These are phyloP conservation scores for Electrophaes corylata DNA, from an alignment of 2,888 invertebrate genomes.

Conservation along the genomic window DNA sequence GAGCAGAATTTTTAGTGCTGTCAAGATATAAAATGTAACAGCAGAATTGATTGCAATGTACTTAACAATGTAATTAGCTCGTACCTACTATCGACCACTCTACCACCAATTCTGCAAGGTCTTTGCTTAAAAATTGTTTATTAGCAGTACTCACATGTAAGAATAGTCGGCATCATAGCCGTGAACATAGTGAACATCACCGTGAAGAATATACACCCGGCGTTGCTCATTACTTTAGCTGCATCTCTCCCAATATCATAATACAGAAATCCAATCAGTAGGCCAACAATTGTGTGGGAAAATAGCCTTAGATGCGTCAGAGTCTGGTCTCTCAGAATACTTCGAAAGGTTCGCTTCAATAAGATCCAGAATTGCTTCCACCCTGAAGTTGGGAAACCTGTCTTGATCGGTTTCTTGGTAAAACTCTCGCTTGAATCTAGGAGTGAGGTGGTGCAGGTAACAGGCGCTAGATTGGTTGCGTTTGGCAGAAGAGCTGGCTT, in stretches of 20 bases:
- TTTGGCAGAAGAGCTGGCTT: constrained; percentile 64
- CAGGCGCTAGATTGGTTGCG: constrained; percentile 72
- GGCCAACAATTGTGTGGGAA: constrained; percentile 94
- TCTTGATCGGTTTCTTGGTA: constrained; percentile 86
- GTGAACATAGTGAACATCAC: constrained; percentile 98
- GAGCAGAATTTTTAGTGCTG: no score
- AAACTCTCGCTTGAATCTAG: constrained; percentile 90
- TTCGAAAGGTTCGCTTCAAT: constrained; percentile 92
- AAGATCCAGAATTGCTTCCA: constrained; percentile 95
- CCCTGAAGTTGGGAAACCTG: constrained; percentile 92
- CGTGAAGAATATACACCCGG: constrained; percentile 97
- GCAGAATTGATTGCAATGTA: no score
- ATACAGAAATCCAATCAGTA: constrained; percentile 96
- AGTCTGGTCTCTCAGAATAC: constrained; percentile 93
- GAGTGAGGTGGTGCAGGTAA: constrained; percentile 89
- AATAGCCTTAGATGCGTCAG: constrained; percentile 94
- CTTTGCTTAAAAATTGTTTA: neutral
- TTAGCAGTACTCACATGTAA: constrained; percentile 92
- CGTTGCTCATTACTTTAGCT: constrained; percentile 96
- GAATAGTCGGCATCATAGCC: constrained; percentile 99
- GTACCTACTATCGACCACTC: no score
- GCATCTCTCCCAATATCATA: constrained; percentile 97
- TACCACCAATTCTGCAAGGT: neutral
- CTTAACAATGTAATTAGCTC: no score
- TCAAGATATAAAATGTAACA: no score